Percentiles rank a stretch among this genome's conserved stretches.
Evolutionary conservation across 2,797 vertebrate species (phyloP).

Genomic region (Sebastes itinus): DNA sequence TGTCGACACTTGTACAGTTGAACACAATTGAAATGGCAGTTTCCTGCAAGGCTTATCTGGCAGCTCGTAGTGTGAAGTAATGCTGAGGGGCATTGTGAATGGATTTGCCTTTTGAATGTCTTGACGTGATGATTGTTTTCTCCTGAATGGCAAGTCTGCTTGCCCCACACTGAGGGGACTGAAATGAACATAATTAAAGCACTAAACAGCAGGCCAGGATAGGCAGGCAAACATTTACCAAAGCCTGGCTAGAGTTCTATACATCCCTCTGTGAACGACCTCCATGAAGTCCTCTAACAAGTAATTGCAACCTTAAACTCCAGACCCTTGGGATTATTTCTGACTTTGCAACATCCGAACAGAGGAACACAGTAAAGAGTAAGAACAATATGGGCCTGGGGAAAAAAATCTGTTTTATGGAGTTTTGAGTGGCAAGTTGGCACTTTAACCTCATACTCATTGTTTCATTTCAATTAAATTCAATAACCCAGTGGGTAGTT

Average conservation of each 20-base stretch:
- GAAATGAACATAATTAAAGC: background rate
- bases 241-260: background rate
- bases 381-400: background rate
- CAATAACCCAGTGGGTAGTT: background rate
- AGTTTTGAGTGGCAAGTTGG: background rate
- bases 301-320: background rate
- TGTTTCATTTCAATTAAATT: conserved; percentile 1
- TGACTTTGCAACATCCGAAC: background rate
- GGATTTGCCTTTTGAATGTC: conserved; percentile 36
- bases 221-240: background rate
- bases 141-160: conserved; percentile 2
- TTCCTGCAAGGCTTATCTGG: conserved; percentile 22
- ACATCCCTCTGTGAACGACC: background rate
- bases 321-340: background rate
- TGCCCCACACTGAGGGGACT: background rate
- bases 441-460: background rate
- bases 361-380: background rate
- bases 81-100: conserved; percentile 8
- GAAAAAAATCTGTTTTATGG: background rate
- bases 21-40: background rate
- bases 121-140: conserved; percentile 6
- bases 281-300: background rate
- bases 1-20: background rate
- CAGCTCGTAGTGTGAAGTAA: conserved; percentile 10
- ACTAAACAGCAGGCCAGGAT: background rate